Evolutionary conservation across 2,797 vertebrate genomes (phyloP).

Genomic region (Protosalanx chinensis): DNA sequence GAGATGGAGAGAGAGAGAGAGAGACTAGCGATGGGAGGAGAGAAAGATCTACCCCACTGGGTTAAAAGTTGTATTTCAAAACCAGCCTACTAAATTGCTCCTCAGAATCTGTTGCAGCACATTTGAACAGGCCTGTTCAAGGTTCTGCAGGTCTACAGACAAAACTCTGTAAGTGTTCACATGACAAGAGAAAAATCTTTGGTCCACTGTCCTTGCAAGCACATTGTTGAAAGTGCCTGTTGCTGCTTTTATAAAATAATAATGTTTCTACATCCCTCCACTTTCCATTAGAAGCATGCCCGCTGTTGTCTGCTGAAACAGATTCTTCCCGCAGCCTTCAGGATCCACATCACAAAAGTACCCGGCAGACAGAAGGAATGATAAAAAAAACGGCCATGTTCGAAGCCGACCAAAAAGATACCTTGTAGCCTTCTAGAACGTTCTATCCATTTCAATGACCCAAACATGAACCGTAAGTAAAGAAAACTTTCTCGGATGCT

Average conservation of each 20-base stretch:
- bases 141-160: constrained; percentile 11
- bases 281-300: background rate
- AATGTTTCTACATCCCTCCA: background rate
- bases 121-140: background rate
- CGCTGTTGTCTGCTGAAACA: background rate
- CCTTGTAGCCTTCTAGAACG: background rate
- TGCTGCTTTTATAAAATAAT: background rate
- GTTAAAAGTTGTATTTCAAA: background rate
- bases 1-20: too few relatives aligned
- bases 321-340: background rate
- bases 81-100: background rate
- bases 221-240: background rate
- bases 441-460: background rate
- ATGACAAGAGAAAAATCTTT: background rate
- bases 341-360: background rate
- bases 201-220: background rate
- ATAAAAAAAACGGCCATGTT: background rate
- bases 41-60: background rate
- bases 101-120: background rate
- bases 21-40: background rate
- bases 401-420: too few relatives aligned
- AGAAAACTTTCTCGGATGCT: background rate
- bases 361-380: background rate
- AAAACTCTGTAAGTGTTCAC: background rate
- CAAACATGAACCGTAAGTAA: background rate